A percentile compares a stretch with the other conserved stretches of the same genome.
Evolutionary conservation across 2,113 vertebrate species (phyloP).

Genomic region (Dasyprocta punctata): DNA sequence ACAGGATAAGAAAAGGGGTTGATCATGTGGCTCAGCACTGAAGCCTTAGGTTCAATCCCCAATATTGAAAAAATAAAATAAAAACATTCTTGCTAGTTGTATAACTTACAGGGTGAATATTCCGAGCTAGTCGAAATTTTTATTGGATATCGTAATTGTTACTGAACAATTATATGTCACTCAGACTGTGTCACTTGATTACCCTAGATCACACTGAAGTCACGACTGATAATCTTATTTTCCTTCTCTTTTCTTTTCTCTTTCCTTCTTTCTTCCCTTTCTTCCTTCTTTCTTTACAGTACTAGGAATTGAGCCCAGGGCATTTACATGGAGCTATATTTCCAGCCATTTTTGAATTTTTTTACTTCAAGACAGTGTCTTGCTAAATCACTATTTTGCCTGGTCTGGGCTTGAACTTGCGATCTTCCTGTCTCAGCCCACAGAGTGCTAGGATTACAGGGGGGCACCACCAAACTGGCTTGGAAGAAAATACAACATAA

Average conservation of each 20-base stretch:
- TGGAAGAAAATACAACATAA: not conserved
- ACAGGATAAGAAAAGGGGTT: not conserved
- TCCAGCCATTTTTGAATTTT: not conserved
- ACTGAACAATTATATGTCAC: too few species aligned
- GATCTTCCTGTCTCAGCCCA: not conserved
- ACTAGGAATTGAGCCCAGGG: not conserved
- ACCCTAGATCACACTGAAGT: not conserved
- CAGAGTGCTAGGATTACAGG: not conserved
- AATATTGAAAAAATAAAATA: constrained; percentile 1
- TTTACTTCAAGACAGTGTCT: not conserved
- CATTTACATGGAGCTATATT: not conserved
- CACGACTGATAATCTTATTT: not conserved
- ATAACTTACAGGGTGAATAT: not conserved
- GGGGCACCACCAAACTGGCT: not conserved
- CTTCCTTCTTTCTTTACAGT: not conserved
- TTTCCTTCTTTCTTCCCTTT: not conserved
- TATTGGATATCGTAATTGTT: not conserved
- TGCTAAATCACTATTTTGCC: not conserved
- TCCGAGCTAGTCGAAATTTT: not conserved
- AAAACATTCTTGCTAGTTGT: not conserved
- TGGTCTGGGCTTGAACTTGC: not conserved
- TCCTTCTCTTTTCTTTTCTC: not conserved
- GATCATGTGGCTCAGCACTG: not conserved
- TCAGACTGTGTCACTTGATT: not conserved
- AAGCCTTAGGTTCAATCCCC: not conserved